Evolutionary conservation across 2,797 vertebrate genomes (phyloP), one percentile per base, ranked within the genome.

Genomic region (Sparus aurata): DNA sequence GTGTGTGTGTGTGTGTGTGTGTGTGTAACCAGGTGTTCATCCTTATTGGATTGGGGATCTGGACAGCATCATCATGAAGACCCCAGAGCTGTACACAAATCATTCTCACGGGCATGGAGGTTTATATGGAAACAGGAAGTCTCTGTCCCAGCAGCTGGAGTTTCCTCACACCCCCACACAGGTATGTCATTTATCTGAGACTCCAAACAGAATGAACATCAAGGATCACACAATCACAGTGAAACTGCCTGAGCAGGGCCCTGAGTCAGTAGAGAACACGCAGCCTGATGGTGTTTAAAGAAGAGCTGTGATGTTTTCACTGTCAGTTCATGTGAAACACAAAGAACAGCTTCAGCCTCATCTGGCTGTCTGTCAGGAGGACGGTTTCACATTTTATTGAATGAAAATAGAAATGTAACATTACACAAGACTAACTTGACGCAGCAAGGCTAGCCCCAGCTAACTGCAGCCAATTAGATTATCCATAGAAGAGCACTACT

Each of bases 81-180:
- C 86, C 16, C 81, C 95, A 0, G 54, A 92, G 47, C 80, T 94
- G 55, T 93, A 84, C 25, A 47, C 53, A 22, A 77, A 59, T 65
- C 20, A 86, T 85, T 22, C 84, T 69, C 82, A 80, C 82, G 6
- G 92, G 85, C 79, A 86, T 45, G 2, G 93, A 64, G 69, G 91
- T 9, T 95, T 97, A 66, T 96, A 95, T n/a, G 94, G 93, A 55
- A 90, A 93, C 93, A 91, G 95, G 75, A 98, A 98, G 83, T 97
- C 96, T 1, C 94, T 98, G n/a, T 99, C 97, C 4, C 97, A 99
- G 79, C 97, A 98, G 89, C 94, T 99, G 89, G 97, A 98, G 84
- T 93, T 94, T 65, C 80, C 95, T 1, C 82, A 90, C 17, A 94
- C 86, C 58, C 77, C 76, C 65, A 77, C 87, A 12, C 90, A 93